Evolutionary conservation across 2,888 invertebrate genomes (phyloP).

Genomic region (Allolobophora icterica): DNA sequence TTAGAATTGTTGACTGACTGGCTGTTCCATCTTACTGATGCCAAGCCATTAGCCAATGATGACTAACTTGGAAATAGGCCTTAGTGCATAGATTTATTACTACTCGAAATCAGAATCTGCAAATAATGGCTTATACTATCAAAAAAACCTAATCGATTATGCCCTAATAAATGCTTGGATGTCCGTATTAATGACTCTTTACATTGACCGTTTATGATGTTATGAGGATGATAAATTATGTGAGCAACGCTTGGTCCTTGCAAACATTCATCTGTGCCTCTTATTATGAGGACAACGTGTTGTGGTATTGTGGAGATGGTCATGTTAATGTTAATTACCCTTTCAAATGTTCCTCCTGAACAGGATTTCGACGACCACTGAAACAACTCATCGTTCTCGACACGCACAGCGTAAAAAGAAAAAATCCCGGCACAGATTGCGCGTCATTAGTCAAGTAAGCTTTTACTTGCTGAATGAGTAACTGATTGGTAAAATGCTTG

Average conservation of each 20-base stretch:
- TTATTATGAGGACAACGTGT: too few relatives aligned
- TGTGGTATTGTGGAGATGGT: not conserved
- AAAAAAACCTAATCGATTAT: too few relatives aligned
- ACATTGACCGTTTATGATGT: too few relatives aligned
- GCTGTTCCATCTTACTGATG: too few relatives aligned
- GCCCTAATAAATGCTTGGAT: too few relatives aligned
- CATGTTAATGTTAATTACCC: not conserved
- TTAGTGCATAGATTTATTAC: too few relatives aligned
- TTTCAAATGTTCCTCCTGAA: conserved; percentile 32
- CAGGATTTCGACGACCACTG: conserved; percentile 68
- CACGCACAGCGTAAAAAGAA: conserved; percentile 58
- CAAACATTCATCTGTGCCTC: too few relatives aligned
- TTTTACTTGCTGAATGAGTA: not conserved
- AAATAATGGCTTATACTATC: too few relatives aligned
- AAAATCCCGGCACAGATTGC: conserved; percentile 71
- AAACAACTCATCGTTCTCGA: conserved; percentile 70
- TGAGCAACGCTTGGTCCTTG: not conserved
- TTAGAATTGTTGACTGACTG: too few relatives aligned
- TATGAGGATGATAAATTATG: not conserved
- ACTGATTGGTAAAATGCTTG: not conserved
- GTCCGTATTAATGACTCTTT: not conserved
- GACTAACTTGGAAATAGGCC: too few relatives aligned
- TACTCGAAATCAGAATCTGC: too few relatives aligned
- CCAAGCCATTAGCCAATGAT: too few relatives aligned
- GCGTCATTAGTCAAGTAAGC: conserved; percentile 69